Evolutionary conservation across 2,888 invertebrate species (phyloP), one percentile per base, ranked within the genome.

Genomic region (Pollenia griseotomentosa): DNA sequence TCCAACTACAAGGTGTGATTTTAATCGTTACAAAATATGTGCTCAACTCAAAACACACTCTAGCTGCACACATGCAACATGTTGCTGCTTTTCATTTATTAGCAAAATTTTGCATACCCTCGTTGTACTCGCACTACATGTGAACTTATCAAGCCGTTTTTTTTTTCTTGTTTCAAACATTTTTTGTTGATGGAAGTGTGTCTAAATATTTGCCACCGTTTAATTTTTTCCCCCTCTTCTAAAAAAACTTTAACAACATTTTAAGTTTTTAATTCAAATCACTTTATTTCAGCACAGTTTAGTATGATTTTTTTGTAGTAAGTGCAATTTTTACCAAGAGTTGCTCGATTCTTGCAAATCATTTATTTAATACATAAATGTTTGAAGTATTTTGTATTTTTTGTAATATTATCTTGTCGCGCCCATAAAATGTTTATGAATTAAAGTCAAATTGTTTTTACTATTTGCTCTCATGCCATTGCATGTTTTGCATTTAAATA

Each of bases 161-260:
- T 44, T 80, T 70, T 61, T 63, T 71, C 5, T 33, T 33, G 33
- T 33, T 44, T 68, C 19, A 9, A 42, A 75, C 51, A 59, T n/a
- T 51, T 46, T 14, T 46, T 70, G 77, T 78, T 83, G 82, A 79
- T 82, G 78, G 82, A 83, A 86, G 74, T 70, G 63, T 78, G 86
- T 79, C 82, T 74, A 63, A 86, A 86, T 86, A 79, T 61, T 83
- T 83, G 86, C 86, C 85, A 83, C 86, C 46, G 78, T 86, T 86
- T 80, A 65, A 68, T 44, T 59, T 57, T 70, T 71, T 48, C 19
- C 23, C 23, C 19, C 40, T 48, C 4, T 10, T 63, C 46, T 66
- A 10, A 12, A 57, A n/a, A 19, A 77, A 40, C 19, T 61, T 19
- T 16, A 65, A 66, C 74, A 70, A 57, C 70, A 70, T 65, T 68